phyloP scores from a whole-genome alignment of 2,113 vertebrate genomes.

The Regulus satrapa region DNA sequence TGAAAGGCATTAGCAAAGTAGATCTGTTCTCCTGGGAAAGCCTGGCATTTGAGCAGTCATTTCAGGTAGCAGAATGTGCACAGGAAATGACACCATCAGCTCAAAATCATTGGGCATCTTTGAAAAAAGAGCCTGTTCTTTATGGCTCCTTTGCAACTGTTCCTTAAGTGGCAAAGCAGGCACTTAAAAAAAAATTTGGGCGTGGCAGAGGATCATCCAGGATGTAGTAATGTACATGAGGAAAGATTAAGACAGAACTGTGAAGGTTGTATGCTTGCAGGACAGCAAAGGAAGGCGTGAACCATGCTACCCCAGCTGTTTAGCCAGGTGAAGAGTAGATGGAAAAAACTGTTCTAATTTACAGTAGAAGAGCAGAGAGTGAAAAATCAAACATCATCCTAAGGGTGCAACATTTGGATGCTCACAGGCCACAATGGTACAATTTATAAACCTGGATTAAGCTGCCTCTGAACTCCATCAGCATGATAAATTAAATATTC shows the following conservation, averaged over 20 bases:
- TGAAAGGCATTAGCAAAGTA: not conserved
- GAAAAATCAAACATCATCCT: not conserved
- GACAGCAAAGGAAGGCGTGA: not conserved
- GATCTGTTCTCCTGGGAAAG: not conserved
- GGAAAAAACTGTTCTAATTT: not conserved
- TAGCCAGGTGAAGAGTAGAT: not conserved
- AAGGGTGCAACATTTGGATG: not conserved
- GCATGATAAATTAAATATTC: not conserved
- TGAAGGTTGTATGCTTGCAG: not conserved
- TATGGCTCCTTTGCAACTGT: not conserved
- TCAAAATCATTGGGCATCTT: not conserved
- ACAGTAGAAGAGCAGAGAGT: not conserved
- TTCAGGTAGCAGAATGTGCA: not conserved
- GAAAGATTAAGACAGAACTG: not conserved
- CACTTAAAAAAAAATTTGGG: not conserved
- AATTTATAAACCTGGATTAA: not conserved
- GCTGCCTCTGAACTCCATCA: not conserved
- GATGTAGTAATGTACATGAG: rapidly evolving
- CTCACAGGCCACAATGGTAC: not conserved
- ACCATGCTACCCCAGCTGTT: not conserved
- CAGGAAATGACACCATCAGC: not conserved
- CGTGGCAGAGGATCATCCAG: not conserved
- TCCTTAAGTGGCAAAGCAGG: not conserved
- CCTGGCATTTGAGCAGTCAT: not conserved
- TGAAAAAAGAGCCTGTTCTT: not conserved